These are phyloP conservation scores for Zoanthus solanderi DNA, from an alignment of 92 coral and sea anemone genomes.

Conservation along the genomic window DNA sequence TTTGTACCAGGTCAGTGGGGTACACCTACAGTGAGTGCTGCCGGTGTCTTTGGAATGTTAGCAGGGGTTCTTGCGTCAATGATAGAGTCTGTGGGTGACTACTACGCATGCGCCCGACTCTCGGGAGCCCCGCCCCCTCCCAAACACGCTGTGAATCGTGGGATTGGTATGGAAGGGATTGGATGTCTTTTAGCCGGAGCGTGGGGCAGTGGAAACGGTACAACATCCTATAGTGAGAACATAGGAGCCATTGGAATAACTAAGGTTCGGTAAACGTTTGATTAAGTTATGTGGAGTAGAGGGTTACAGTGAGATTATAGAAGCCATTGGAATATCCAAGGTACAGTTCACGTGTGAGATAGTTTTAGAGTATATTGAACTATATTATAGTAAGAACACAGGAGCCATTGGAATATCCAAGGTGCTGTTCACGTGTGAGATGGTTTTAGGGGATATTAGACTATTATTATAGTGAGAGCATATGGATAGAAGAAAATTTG, in stretches of 20 bases:
- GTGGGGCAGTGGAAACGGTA: slow-evolving; percentile 91
- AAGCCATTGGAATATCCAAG: too few species aligned
- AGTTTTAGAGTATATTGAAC: too few species aligned
- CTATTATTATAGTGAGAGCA: too few species aligned
- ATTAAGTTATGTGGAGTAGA: too few species aligned
- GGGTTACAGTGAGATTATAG: too few species aligned
- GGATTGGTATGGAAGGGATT: slow-evolving; percentile 83
- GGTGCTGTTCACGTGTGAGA: too few species aligned
- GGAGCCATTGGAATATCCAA: too few species aligned
- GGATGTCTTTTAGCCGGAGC: slow-evolving; percentile 89
- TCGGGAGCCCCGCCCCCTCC: slow-evolving; percentile 98
- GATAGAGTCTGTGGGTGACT: slow-evolving; percentile 90
- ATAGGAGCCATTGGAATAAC: slow-evolving; percentile 93
- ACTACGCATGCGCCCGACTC: slow-evolving; percentile 90
- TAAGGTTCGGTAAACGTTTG: slow-evolving; percentile 57
- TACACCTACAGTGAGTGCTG: slow-evolving; percentile 85
- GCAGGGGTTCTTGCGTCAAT: slow-evolving; percentile 89
- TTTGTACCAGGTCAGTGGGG: slow-evolving; percentile 89
- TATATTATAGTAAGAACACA: too few species aligned
- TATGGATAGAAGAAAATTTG: too few species aligned
- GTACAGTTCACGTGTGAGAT: too few species aligned
- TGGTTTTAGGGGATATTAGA: too few species aligned
- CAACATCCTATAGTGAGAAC: slow-evolving; percentile 93
- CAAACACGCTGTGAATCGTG: slow-evolving; percentile 89
- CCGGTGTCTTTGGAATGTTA: slow-evolving; percentile 93